A percentile compares a stretch with the other conserved stretches of the same genome.
Evolutionary conservation across 2,888 invertebrate genomes (phyloP).

Genomic region (Rhagonycha fulva): DNA sequence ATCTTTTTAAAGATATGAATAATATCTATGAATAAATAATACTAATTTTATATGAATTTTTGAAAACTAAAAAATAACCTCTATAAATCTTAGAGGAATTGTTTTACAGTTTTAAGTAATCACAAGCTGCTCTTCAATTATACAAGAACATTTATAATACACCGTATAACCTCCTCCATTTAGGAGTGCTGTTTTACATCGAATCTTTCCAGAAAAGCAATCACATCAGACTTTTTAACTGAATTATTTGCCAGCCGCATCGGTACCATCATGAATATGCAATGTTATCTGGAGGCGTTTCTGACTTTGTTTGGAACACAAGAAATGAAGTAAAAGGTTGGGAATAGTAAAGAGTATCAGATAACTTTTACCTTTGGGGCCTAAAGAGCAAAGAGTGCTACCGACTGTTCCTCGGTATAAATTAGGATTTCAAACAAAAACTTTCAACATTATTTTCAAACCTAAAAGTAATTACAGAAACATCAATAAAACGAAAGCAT

Average conservation of each 20-base stretch:
- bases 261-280: not conserved
- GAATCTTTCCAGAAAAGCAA: too few species aligned
- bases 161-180: not conserved
- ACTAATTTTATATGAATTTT: too few species aligned
- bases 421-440: too few species aligned
- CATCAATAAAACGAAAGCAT: not conserved
- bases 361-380: not conserved
- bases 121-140: too few species aligned
- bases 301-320: not conserved
- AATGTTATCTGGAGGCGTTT: not conserved
- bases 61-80: too few species aligned
- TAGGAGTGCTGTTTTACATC: too few species aligned
- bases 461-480: not conserved
- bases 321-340: not conserved
- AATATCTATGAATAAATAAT: too few species aligned
- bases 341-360: too few species aligned
- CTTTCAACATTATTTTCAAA: not conserved
- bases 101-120: too few species aligned
- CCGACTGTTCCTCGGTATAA: too few species aligned
- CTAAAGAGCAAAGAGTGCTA: not conserved
- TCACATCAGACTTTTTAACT: not conserved
- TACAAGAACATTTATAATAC: not conserved
- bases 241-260: not conserved
- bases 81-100: too few species aligned
- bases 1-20: too few species aligned